Evolutionary conservation across 2,888 invertebrate species (phyloP).

Genomic region (Latrodectus hesperus): DNA sequence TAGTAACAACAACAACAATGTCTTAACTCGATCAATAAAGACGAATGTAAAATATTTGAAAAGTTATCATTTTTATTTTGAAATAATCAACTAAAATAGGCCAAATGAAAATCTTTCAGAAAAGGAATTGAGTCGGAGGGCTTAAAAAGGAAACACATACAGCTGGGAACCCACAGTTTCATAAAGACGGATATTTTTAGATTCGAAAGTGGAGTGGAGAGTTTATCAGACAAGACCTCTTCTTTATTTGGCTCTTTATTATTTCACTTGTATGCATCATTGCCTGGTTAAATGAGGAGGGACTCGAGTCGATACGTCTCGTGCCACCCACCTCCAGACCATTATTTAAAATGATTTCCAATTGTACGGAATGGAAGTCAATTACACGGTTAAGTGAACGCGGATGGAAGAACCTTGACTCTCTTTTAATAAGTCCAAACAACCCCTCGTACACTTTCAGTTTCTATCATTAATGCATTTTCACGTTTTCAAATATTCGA

Average conservation of each 20-base stretch:
- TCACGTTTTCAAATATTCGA: not conserved
- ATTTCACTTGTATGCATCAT: not conserved
- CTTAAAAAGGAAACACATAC: too few species aligned
- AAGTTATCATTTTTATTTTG: too few species aligned
- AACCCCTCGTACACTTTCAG: not conserved
- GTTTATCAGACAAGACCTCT: not conserved
- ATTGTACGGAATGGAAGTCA: not conserved
- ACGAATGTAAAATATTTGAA: too few species aligned
- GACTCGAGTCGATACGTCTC: not conserved
- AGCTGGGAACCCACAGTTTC: too few species aligned
- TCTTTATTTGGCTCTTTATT: slow-evolving; percentile 5
- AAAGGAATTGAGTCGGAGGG: too few species aligned
- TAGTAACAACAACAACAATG: too few species aligned
- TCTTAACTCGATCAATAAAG: too few species aligned
- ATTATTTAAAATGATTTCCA: slow-evolving; percentile 5
- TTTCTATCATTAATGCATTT: not conserved
- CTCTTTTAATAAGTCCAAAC: slow-evolving; percentile 1
- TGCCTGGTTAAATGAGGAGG: not conserved
- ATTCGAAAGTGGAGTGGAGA: not conserved
- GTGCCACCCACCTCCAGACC: not conserved
- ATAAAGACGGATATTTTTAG: too few species aligned
- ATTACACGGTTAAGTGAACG: slow-evolving; percentile 1
- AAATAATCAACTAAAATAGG: too few species aligned
- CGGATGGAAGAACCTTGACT: not conserved
- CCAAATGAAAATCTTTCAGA: too few species aligned